Conservation (phyloP, 2,888 invertebrate species). For the Macropis europaea region DNA sequence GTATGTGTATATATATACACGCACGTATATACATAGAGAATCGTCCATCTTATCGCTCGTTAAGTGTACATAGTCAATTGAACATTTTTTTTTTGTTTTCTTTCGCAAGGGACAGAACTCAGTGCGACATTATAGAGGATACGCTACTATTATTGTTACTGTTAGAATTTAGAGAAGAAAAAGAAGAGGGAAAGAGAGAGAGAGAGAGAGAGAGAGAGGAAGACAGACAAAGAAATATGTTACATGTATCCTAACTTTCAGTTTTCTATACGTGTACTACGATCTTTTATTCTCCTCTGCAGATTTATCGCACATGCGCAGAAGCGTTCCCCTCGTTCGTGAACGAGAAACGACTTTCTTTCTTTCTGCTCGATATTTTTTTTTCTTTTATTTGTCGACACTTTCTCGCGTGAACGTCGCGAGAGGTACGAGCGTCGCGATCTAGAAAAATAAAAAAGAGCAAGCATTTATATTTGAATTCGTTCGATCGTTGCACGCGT, state of each 20-base stretch:
- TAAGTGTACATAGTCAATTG: constrained; percentile 42
- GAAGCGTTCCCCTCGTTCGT: too few species aligned
- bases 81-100: constrained; percentile 10
- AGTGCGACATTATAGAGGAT: constrained; percentile 11
- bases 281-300: constrained; percentile 6
- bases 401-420: neutral
- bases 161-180: constrained; percentile 2
- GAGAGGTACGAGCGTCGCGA: neutral
- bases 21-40: neutral
- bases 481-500: neutral
- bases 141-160: constrained; percentile 1
- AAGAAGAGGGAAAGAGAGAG: neutral
- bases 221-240: neutral
- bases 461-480: constrained; percentile 17
- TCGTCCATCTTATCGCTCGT: constrained; percentile 21
- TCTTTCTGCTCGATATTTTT: neutral
- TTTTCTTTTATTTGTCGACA: neutral
- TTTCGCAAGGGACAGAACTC: constrained; percentile 28
- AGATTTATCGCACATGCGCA: too few species aligned
- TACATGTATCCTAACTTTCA: constrained; percentile 17
- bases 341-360: neutral
- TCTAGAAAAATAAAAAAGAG: too few species aligned
- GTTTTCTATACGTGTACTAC: constrained; percentile 4
- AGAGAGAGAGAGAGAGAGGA: neutral
- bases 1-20: neutral